phyloP scores from a whole-genome alignment of 2,888 invertebrate genomes.

The Lutraria lutraria region DNA sequence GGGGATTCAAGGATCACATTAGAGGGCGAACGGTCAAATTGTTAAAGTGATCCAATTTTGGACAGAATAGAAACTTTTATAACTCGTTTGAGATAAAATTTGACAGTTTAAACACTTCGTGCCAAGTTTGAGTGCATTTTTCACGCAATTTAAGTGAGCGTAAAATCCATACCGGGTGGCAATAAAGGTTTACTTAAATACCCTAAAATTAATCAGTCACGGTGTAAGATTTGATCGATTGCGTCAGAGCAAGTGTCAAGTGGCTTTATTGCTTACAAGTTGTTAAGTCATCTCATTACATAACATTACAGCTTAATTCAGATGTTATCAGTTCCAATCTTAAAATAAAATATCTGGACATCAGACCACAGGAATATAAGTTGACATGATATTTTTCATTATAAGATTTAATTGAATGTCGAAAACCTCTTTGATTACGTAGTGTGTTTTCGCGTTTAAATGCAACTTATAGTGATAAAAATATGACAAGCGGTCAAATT shows the following conservation, averaged over 20 bases:
- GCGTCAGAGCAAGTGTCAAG: constrained; percentile 25
- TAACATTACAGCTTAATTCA: not conserved
- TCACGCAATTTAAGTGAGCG: constrained; percentile 39
- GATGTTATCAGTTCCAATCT: not conserved
- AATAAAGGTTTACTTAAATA: constrained; percentile 47
- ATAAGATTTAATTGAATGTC: not conserved
- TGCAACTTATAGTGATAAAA: not conserved
- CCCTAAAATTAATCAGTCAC: constrained; percentile 35
- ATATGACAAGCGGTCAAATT: not conserved
- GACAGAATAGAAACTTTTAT: constrained; percentile 50
- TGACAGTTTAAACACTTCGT: constrained; percentile 43
- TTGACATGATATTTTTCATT: not conserved
- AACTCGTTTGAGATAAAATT: constrained; percentile 42
- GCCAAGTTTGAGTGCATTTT: constrained; percentile 41
- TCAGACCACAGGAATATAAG: not conserved
- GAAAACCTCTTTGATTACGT: not conserved
- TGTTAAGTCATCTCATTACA: not conserved
- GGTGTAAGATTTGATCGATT: constrained; percentile 30
- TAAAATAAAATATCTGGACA: not conserved
- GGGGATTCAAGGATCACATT: constrained; percentile 23
- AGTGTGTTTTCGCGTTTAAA: not conserved
- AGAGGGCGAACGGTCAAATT: constrained; percentile 48
- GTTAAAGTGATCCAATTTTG: constrained; percentile 32
- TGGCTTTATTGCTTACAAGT: not conserved
- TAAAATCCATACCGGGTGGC: constrained; percentile 28